These are phyloP conservation scores for Drosophila lowei DNA, from an alignment of 1,140 invertebrate species.

Conservation along the genomic window DNA sequence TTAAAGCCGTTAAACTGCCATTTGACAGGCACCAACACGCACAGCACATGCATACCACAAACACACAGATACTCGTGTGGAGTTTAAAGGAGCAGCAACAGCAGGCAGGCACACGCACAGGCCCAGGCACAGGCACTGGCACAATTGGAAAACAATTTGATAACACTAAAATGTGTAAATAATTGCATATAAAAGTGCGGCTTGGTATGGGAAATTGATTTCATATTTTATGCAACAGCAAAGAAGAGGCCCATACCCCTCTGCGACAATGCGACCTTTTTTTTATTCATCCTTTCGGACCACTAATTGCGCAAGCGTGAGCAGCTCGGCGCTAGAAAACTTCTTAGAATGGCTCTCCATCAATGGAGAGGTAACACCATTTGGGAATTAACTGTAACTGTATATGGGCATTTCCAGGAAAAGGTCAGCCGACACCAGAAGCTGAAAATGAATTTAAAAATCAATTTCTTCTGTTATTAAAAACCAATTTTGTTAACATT, in stretches of 20 bases:
- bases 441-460: no score
- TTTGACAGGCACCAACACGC: conserved; percentile 56
- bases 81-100: conserved; percentile 29
- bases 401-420: no score
- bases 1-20: conserved; percentile 66
- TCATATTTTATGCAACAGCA: conserved; percentile 30
- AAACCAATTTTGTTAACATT: no score
- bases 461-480: no score
- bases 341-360: no score
- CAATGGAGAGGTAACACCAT: no score
- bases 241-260: background rate
- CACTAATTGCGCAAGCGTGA: no score
- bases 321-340: no score
- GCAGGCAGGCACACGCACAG: no score
- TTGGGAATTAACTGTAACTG: no score
- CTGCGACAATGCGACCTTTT: background rate
- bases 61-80: conserved; percentile 8
- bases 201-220: conserved; percentile 19
- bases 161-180: conserved; percentile 57
- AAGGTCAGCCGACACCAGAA: no score
- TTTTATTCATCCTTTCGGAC: no score
- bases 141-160: conserved; percentile 53
- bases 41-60: conserved; percentile 11
- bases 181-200: conserved; percentile 42
- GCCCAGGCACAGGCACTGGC: background rate